Conservation (phyloP, 2,797 vertebrate species). For the Pseudocheirus occidentalis region DNA sequence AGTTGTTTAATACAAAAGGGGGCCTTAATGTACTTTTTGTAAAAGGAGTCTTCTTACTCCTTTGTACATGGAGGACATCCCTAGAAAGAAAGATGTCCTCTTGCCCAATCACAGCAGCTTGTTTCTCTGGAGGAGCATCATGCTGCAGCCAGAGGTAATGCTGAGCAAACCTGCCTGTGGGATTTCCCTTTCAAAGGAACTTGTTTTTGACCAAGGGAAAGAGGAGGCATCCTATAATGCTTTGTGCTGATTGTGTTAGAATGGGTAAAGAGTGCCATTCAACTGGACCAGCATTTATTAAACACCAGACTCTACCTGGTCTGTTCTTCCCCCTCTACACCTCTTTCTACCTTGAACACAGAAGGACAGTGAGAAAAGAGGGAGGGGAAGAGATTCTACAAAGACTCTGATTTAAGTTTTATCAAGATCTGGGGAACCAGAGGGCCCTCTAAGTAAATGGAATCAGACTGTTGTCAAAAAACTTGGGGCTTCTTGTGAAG, state of each 20-base stretch:
- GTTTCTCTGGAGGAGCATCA: slow-evolving; percentile 12
- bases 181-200: slow-evolving; percentile 32
- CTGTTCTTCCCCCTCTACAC: not conserved
- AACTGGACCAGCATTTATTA: not conserved
- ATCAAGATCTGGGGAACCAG: not conserved
- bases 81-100: slow-evolving; percentile 43
- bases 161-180: not conserved
- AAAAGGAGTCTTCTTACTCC: slow-evolving; percentile 62
- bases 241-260: slow-evolving; percentile 19
- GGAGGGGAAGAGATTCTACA: not conserved
- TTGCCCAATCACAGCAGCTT: slow-evolving; percentile 4
- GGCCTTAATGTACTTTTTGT: slow-evolving; percentile 62
- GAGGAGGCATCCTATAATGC: not conserved
- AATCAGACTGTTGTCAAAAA: not conserved
- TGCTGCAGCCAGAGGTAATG: not conserved
- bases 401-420: not conserved
- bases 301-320: not conserved
- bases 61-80: slow-evolving; percentile 65
- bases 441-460: not conserved
- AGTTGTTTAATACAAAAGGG: slow-evolving; percentile 67
- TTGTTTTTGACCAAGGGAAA: not conserved
- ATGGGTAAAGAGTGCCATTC: slow-evolving; percentile 2
- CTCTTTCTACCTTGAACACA: not conserved
- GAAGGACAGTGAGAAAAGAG: not conserved
- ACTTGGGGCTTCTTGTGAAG: not conserved